Evolutionary conservation across 2,113 vertebrate genomes (phyloP).

Genomic region (Oryctolagus cuniculus): DNA sequence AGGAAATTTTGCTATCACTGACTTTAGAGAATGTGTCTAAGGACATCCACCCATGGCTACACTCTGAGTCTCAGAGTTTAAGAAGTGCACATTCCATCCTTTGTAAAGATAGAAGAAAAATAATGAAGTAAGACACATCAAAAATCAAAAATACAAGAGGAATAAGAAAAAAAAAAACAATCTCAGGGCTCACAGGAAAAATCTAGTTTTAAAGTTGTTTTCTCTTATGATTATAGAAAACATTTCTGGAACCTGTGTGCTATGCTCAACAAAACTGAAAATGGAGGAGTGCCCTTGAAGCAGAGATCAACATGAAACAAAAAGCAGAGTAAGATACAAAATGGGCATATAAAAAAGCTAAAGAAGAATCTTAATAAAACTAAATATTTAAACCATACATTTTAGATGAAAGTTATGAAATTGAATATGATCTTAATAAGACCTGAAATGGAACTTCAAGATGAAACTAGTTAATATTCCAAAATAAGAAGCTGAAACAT

Average conservation of each 20-base stretch:
- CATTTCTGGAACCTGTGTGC: background rate
- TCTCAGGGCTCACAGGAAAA: background rate
- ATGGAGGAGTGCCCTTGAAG: background rate
- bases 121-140: background rate
- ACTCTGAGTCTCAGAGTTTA: constrained; percentile 1
- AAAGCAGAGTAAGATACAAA: background rate
- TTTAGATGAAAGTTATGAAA: background rate
- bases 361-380: constrained; percentile 6
- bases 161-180: constrained; percentile 56
- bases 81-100: background rate
- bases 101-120: background rate
- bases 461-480: background rate
- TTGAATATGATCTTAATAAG: background rate
- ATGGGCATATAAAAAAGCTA: background rate
- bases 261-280: background rate
- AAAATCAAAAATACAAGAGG: background rate
- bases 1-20: constrained; percentile 9
- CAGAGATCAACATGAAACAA: background rate
- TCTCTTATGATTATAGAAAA: constrained; percentile 6
- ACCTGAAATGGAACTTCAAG: background rate
- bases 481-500: background rate
- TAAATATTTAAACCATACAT: background rate
- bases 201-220: constrained; percentile 12
- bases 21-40: background rate
- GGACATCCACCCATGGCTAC: background rate